phyloP scores from a whole-genome alignment of 2,888 invertebrate species.

The Lysandra bellargus region DNA sequence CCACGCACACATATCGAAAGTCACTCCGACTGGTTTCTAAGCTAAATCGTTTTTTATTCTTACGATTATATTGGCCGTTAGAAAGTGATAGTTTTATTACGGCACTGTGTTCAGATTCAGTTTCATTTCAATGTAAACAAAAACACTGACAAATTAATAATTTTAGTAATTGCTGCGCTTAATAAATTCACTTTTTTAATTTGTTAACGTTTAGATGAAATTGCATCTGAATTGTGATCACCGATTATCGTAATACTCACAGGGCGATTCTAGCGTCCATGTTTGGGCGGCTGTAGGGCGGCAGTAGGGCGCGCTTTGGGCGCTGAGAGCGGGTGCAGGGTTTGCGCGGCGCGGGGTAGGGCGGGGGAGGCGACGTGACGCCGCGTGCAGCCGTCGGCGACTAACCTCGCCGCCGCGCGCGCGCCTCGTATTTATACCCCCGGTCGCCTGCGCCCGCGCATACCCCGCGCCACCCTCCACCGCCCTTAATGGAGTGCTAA shows the following conservation, averaged over 20 bases:
- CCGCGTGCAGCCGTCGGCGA: slow-evolving; percentile 76
- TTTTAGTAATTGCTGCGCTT: background rate
- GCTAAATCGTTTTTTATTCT: slow-evolving; percentile 46
- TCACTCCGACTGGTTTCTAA: slow-evolving; percentile 54
- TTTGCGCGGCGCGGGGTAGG: slow-evolving; percentile 74
- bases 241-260: slow-evolving; percentile 57
- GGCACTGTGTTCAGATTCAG: slow-evolving; percentile 38
- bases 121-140: background rate
- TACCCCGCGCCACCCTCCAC: slow-evolving; percentile 34
- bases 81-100: slow-evolving; percentile 59
- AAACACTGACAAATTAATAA: background rate
- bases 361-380: slow-evolving; percentile 59
- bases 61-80: slow-evolving; percentile 59
- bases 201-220: background rate
- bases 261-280: slow-evolving; percentile 70
- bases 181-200: background rate
- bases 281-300: slow-evolving; percentile 53
- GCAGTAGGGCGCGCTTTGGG: slow-evolving; percentile 62
- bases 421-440: slow-evolving; percentile 78
- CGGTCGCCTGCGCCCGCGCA: slow-evolving; percentile 40
- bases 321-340: slow-evolving; percentile 74
- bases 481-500: background rate
- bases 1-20: slow-evolving; percentile 60
- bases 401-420: slow-evolving; percentile 75
- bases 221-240: background rate